Evolutionary conservation across 2,888 invertebrate species (phyloP), one percentile per base, ranked within the genome.

Genomic region (Crossocerus cetratus): DNA sequence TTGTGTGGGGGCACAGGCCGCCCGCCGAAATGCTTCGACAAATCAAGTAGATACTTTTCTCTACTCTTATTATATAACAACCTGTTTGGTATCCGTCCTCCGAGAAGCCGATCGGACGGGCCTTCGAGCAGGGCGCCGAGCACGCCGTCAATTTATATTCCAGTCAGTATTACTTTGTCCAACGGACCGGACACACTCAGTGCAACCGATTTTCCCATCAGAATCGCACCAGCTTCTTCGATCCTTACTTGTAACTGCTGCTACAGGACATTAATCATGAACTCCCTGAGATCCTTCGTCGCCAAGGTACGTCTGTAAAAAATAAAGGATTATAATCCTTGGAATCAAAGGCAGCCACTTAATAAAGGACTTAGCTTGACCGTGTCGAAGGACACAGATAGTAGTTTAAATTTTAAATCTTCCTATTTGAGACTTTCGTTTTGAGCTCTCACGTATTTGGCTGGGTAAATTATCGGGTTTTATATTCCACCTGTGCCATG

Each of bases 221-320:
- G 20, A 23, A 54, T 43, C 4, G 11, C 18, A 2, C 3, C 1
- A 58, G 8, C 57, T 13, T 16, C 16, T 16, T 11, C 32, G 20
- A 63, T 14, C 54, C 53, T 20, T 8, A 44, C 18, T 49, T 43
- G 3, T 44, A n/a, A 59, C 42, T n/a, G 16, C 8, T 49, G 1
- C 49, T 11, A 2, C 16, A 14, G 16, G 14, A 18, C 42, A 23
- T 0, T 23, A 22, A 71, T 18, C 1, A 77, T 69, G 72, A 77
- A 72, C 44, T 61, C 58, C 2, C 21, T 77, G 21, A 56, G 65
- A 45, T 60, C 72, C 13, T 3, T 66, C 2, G 43, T 73, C 5
- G 65, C 72, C 8, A 63, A 81, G 59, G 81, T 81, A 75, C 11
- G 79, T 74, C 32, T 32, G 8, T 32, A 11, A 32, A 32, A 32